A percentile compares a stretch with the other conserved stretches of the same genome.
Evolutionary conservation across 2,797 vertebrate species (phyloP).

Genomic region (Sternotherus odoratus): DNA sequence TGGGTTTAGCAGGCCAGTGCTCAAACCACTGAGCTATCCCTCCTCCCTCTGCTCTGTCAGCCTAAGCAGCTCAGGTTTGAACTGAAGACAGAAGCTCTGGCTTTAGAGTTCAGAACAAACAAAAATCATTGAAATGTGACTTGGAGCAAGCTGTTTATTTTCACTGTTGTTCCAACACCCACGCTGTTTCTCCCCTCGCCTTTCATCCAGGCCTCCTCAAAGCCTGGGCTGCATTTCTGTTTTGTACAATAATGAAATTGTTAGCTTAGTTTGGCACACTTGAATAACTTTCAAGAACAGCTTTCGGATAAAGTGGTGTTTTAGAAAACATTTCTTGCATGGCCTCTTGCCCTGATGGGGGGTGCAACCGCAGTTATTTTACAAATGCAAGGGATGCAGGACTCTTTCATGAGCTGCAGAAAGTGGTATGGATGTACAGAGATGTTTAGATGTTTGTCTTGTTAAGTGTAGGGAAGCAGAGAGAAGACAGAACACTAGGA

Average conservation of each 20-base stretch:
- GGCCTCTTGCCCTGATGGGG: background rate
- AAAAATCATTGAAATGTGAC: background rate
- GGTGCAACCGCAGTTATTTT: background rate
- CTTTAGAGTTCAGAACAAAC: background rate
- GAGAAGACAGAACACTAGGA: background rate
- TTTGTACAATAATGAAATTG: background rate
- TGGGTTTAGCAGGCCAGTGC: too few species aligned
- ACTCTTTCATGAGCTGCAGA: background rate
- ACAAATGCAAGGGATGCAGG: background rate
- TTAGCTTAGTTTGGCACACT: background rate
- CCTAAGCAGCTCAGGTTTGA: background rate
- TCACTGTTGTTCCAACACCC: background rate
- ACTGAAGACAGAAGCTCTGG: background rate
- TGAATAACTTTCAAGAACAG: background rate
- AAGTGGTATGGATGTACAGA: accelerated
- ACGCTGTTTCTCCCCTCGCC: accelerated
- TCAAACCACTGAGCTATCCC: too few species aligned
- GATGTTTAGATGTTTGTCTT: background rate
- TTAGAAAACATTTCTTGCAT: background rate
- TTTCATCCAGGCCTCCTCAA: background rate
- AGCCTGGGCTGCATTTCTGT: background rate
- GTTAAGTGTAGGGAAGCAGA: accelerated
- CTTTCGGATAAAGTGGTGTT: background rate
- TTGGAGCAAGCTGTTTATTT: background rate
- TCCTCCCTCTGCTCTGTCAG: background rate